Conservation (phyloP, 1,140 invertebrate species). For the Procambarus clarkii region DNA sequence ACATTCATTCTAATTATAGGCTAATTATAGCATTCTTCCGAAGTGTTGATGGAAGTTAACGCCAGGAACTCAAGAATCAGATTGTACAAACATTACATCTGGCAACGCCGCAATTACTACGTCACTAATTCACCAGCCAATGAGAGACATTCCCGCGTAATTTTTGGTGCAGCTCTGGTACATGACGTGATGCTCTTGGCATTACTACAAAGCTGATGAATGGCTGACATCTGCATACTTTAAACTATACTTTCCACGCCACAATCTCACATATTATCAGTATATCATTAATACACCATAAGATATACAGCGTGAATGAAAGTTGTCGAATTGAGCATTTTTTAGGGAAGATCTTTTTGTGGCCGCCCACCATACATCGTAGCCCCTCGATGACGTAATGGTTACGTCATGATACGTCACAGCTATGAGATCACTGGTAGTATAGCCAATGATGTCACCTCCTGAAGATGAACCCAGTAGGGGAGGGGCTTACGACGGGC, state of each 20-base stretch:
- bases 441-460: constrained; percentile 5
- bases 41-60: neutral
- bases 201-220: constrained; percentile 3
- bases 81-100: neutral
- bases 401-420: constrained; percentile 6
- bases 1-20: neutral
- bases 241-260: no score
- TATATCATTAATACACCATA: no score
- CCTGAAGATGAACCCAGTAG: neutral
- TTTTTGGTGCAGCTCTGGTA: neutral
- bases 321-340: no score
- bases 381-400: neutral
- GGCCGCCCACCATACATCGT: neutral
- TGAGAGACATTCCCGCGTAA: neutral
- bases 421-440: constrained; percentile 17
- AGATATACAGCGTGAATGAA: no score
- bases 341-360: neutral
- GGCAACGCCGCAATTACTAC: neutral
- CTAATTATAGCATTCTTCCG: neutral
- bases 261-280: no score
- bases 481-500: neutral
- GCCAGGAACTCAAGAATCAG: neutral
- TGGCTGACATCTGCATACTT: neutral
- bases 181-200: neutral
- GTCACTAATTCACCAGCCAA: neutral